These are phyloP conservation scores for Gouania willdenowi DNA, from an alignment of 2,797 vertebrate species.

Conservation along the genomic window DNA sequence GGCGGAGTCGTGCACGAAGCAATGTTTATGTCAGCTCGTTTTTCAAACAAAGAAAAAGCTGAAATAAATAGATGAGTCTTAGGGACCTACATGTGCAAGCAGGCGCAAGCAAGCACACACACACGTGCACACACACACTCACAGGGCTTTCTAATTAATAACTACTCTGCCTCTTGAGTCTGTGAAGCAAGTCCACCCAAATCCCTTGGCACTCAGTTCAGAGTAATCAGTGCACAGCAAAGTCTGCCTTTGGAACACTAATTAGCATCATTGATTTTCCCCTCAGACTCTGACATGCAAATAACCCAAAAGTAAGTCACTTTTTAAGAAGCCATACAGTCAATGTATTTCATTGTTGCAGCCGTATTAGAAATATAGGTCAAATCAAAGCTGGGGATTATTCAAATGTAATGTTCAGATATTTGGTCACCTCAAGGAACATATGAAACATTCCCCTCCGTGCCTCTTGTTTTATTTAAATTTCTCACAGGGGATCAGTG, in stretches of 20 bases:
- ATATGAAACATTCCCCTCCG: no score
- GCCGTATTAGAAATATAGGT: conserved; percentile 13
- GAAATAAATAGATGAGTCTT: conserved; percentile 34
- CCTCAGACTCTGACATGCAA: conserved; percentile 60
- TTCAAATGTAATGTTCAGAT: no score
- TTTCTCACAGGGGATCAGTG: no score
- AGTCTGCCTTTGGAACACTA: conserved; percentile 67
- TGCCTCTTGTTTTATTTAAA: no score
- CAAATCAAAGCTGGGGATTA: background rate
- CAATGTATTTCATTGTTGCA: conserved; percentile 26
- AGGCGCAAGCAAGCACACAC: conserved; percentile 1
- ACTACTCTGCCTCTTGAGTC: conserved; percentile 63
- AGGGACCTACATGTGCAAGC: conserved; percentile 29
- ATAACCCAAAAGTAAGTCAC: conserved; percentile 50
- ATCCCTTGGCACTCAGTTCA: conserved; percentile 69
- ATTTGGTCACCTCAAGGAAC: no score
- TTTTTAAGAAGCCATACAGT: conserved; percentile 27
- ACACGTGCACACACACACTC: conserved; percentile 16
- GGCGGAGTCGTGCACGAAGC: background rate
- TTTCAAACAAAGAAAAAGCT: conserved; percentile 43
- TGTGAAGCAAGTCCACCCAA: conserved; percentile 67
- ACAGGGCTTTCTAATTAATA: conserved; percentile 64
- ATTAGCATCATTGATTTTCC: conserved; percentile 73
- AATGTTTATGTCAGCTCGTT: conserved; percentile 24
- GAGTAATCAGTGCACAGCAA: conserved; percentile 67